A percentile compares a stretch with the other conserved stretches of the same genome.
phyloP scores from a whole-genome alignment of 2,797 vertebrate genomes.

The Coilia nasus region DNA sequence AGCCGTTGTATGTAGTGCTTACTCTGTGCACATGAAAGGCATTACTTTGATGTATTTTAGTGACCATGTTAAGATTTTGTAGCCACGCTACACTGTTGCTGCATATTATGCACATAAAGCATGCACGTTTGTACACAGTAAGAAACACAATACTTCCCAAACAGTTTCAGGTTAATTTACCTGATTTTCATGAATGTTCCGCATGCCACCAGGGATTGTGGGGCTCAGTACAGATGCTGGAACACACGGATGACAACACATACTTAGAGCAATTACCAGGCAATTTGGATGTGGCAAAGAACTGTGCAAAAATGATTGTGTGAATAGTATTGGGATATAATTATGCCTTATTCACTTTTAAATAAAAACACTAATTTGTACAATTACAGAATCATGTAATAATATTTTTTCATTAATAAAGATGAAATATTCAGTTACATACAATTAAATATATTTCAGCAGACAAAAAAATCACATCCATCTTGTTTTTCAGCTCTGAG shows the following conservation, averaged over 20 bases:
- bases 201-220: constrained; percentile 90
- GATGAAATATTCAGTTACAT: background rate
- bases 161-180: constrained; percentile 57
- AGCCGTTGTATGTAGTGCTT: too few species aligned
- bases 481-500: background rate
- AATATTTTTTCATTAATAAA: background rate
- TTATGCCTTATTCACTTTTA: background rate
- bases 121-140: too few species aligned
- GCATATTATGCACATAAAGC: too few species aligned
- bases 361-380: background rate
- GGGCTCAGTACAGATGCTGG: constrained; percentile 93
- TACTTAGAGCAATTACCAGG: background rate
- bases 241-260: constrained; percentile 45
- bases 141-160: too few species aligned
- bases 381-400: background rate
- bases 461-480: background rate
- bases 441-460: background rate
- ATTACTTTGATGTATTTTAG: background rate
- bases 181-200: constrained; percentile 94
- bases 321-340: background rate
- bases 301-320: background rate
- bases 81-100: too few species aligned
- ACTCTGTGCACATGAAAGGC: too few species aligned
- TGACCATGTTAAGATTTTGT: background rate
- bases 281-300: too few species aligned